Evolutionary conservation across 2,888 invertebrate species (phyloP).

Genomic region (Metellina segmentata): DNA sequence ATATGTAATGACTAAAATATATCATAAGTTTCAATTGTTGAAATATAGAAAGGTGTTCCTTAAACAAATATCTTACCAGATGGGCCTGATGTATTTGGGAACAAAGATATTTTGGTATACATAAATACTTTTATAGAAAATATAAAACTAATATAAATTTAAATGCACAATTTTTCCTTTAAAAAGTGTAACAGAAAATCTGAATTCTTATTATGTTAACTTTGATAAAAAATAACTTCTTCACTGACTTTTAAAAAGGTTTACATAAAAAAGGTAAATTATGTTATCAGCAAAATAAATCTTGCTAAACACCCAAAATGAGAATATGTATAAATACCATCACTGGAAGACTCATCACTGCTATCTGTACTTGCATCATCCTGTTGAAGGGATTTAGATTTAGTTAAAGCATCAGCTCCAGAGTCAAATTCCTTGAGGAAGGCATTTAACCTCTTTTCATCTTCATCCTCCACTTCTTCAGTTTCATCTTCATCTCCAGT

Average conservation of each 20-base stretch:
- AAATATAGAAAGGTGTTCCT: too few species aligned
- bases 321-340: background rate
- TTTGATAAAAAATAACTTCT: too few species aligned
- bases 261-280: too few species aligned
- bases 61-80: too few species aligned
- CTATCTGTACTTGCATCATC: background rate
- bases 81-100: too few species aligned
- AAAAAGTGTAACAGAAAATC: background rate
- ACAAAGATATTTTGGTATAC: too few species aligned
- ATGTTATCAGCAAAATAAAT: too few species aligned
- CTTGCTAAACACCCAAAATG: too few species aligned
- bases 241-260: too few species aligned
- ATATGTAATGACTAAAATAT: too few species aligned
- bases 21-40: too few species aligned
- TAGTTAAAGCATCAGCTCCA: slow-evolving; percentile 41
- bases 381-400: background rate
- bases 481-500: slow-evolving; percentile 75
- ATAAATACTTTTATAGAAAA: background rate
- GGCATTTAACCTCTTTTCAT: slow-evolving; percentile 51
- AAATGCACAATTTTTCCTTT: background rate
- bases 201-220: too few species aligned
- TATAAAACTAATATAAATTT: background rate
- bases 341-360: slow-evolving; percentile 47
- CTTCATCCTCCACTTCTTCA: slow-evolving; percentile 56
- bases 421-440: slow-evolving; percentile 69